These are phyloP conservation scores for Hoplodrina blanda DNA, from an alignment of 2,888 invertebrate species.

Conservation along the genomic window DNA sequence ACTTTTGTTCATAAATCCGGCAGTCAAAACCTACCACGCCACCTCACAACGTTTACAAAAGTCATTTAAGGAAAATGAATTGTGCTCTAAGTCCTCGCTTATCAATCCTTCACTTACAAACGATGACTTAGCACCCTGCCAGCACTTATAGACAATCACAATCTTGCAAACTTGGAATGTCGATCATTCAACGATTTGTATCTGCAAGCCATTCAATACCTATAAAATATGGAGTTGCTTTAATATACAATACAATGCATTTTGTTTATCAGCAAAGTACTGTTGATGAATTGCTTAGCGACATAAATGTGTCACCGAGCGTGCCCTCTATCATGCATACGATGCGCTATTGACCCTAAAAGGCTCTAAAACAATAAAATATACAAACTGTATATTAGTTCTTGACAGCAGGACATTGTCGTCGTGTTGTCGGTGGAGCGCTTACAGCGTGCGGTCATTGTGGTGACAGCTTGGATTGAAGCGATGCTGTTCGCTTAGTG, in stretches of 20 bases:
- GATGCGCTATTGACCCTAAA: constrained; percentile 52
- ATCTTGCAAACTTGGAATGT: constrained; percentile 25
- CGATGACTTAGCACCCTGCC: constrained; percentile 43
- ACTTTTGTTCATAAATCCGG: background rate
- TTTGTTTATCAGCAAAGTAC: constrained; percentile 23
- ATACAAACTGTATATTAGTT: constrained; percentile 38
- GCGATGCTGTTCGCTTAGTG: constrained; percentile 20
- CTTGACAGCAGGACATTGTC: constrained; percentile 40
- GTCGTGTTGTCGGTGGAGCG: constrained; percentile 23
- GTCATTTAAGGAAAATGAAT: constrained; percentile 36
- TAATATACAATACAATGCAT: background rate
- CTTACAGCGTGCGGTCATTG: constrained; percentile 16
- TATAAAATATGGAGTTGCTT: background rate
- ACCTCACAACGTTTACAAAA: constrained; percentile 21
- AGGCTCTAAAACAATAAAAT: constrained; percentile 51
- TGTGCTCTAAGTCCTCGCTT: constrained; percentile 16
- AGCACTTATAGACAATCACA: constrained; percentile 39
- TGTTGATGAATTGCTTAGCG: constrained; percentile 46
- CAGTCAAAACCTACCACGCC: background rate
- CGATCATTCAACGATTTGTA: constrained; percentile 33
- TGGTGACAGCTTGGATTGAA: constrained; percentile 38
- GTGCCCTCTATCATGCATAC: constrained; percentile 38
- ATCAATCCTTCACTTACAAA: constrained; percentile 42
- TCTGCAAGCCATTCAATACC: background rate
- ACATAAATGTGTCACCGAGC: constrained; percentile 53